These are phyloP conservation scores for Drosophila mimetica DNA, from an alignment of 2,888 invertebrate species.

Conservation along the genomic window DNA sequence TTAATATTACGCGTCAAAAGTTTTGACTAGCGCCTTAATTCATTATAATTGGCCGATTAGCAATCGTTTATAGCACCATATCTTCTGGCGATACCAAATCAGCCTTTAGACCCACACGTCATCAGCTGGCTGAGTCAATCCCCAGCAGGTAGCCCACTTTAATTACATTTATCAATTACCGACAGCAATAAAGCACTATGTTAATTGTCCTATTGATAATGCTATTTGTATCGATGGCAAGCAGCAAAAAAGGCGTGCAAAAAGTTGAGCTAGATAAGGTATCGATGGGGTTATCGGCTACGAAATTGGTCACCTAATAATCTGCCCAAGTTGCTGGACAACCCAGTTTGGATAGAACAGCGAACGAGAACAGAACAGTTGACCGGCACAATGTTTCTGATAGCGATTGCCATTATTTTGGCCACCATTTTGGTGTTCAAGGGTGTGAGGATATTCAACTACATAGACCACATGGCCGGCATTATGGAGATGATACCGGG, in stretches of 20 bases:
- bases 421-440: constrained; percentile 74
- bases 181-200: constrained; percentile 24
- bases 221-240: constrained; percentile 31
- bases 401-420: constrained; percentile 66
- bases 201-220: constrained; percentile 41
- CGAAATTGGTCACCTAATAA: constrained; percentile 18
- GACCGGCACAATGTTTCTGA: constrained; percentile 67
- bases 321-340: not conserved
- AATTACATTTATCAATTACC: constrained; percentile 14
- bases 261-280: constrained; percentile 50
- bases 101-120: constrained; percentile 63
- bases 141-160: constrained; percentile 17
- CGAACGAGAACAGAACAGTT: constrained; percentile 21
- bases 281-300: constrained; percentile 49
- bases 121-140: constrained; percentile 50
- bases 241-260: not conserved
- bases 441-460: constrained; percentile 77
- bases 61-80: constrained; percentile 2
- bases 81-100: not conserved
- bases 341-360: constrained; percentile 34
- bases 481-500: constrained; percentile 83
- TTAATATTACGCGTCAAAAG: not conserved
- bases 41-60: constrained; percentile 14
- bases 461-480: constrained; percentile 80
- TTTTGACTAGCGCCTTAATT: not conserved